Base-by-base conservation (phyloP, 2,113 vertebrate genomes). In the Pontoporia blainvillei region DNA sequence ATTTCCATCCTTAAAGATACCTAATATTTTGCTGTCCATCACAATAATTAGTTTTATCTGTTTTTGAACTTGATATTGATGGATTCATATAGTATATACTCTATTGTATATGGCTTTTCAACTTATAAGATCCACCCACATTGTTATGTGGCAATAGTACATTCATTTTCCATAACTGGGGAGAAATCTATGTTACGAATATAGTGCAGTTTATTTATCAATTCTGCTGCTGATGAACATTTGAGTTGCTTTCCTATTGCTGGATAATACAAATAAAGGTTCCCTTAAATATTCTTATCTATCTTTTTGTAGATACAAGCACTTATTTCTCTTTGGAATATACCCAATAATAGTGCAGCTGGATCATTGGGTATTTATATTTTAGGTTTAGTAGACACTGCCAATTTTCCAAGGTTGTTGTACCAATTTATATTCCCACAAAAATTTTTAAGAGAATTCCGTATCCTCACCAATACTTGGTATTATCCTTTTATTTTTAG, bases 141-240 rank as follows among this genome's bases (percentile, higher is more conserved):
- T 69, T 81, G 54, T 36, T 88, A 62, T 54, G 31, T 92, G 39
- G 46, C 36, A 90, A 72, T 59, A 89, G 57, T 59, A 73, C 9
- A 57, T 49, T 96, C 52, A n/a, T 79, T 86, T 86, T 92, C 57
- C 59, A 66, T 73, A 79, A 90, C 9, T 92, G 78, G 79, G 27
- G 46, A 92, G 46, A 96, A 92, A 79, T 85, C 85, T 29, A 82
- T 75, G 23, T 54, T 83, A 87, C 27, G 27, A 88, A 69, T 71
- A 64, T 25, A 73, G 3, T 1, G 0, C 39, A 61, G 39, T 75
- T 76, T 57, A 84, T 66, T 66, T 79, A 88, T 39, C 21, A 29
- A 94, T 67, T 94, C 66, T 59, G 41, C n/a, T 91, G 41, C 10
- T 91, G 69, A 92, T 91, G 52, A 96, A 69, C 23, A 76, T 64